These are phyloP conservation scores for Pterophyllum scalare DNA, from an alignment of 2,113 vertebrate species.

Conservation along the genomic window DNA sequence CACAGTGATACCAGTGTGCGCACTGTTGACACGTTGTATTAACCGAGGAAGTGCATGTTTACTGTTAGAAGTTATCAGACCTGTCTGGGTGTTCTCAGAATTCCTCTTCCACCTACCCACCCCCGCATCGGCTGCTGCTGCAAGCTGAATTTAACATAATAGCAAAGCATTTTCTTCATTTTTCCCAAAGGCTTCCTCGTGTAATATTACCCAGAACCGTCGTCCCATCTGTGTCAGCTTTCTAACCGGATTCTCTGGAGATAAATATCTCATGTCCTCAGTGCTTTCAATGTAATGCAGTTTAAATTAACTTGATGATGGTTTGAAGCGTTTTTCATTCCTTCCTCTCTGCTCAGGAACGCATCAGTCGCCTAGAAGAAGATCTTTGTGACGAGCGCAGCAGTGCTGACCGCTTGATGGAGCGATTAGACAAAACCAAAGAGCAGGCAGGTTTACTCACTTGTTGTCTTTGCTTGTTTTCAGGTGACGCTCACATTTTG, in stretches of 20 bases:
- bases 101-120: not conserved
- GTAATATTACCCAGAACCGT: not conserved
- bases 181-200: not conserved
- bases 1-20: constrained; percentile 33
- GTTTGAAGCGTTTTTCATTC: not conserved
- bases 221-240: constrained; percentile 6
- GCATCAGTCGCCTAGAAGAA: constrained; percentile 86
- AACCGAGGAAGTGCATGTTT: constrained; percentile 56
- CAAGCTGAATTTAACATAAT: not conserved
- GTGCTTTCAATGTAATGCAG: not conserved
- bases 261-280: not conserved
- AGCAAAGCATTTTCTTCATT: not conserved
- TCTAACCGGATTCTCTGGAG: not conserved
- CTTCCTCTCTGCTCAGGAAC: constrained; percentile 79
- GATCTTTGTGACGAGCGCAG: constrained; percentile 90
- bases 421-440: constrained; percentile 88
- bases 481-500: constrained; percentile 27
- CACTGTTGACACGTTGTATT: constrained; percentile 68
- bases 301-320: not conserved
- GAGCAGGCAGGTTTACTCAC: constrained; percentile 75
- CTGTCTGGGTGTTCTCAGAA: constrained; percentile 50
- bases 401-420: constrained; percentile 87
- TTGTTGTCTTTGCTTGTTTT: not conserved
- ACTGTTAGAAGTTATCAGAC: constrained; percentile 68
- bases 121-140: not conserved